A percentile compares a stretch with the other conserved stretches of the same genome.
These are phyloP conservation scores for Leptodactylus fuscus DNA, from an alignment of 2,113 vertebrate species.

Conservation along the genomic window DNA sequence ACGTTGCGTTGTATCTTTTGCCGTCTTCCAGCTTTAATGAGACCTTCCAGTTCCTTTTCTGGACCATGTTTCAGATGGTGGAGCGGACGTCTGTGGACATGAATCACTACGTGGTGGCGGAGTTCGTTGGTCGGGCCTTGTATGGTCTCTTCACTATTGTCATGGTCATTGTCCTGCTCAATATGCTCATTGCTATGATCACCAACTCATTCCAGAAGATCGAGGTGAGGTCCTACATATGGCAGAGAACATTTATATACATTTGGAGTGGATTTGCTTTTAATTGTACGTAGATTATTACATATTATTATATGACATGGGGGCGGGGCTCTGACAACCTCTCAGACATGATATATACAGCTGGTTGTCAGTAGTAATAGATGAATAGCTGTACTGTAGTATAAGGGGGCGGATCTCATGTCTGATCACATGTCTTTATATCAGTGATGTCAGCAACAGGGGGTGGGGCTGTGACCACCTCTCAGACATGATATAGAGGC, in stretches of 20 bases:
- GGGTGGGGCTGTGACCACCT: not conserved
- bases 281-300: no score
- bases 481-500: no score
- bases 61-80: conserved; percentile 90
- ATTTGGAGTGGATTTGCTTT: not conserved
- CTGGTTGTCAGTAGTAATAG: no score
- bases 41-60: conserved; percentile 90
- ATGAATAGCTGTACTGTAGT: no score
- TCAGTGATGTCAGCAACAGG: not conserved
- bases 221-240: conserved; percentile 73
- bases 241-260: no score
- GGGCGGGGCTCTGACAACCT: no score
- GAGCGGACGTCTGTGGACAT: conserved; percentile 85
- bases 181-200: conserved; percentile 94
- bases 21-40: conserved; percentile 80
- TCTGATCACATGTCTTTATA: no score
- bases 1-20: not conserved
- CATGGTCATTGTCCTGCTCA: conserved; percentile 89
- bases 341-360: no score
- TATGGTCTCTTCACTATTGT: conserved; percentile 88
- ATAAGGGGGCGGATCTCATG: no score
- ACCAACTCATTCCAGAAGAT: conserved; percentile 94
- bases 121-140: conserved; percentile 82
- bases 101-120: conserved; percentile 78
- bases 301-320: no score